Conservation (phyloP, 2,888 invertebrate genomes). For the Drosophila aldrichi region DNA sequence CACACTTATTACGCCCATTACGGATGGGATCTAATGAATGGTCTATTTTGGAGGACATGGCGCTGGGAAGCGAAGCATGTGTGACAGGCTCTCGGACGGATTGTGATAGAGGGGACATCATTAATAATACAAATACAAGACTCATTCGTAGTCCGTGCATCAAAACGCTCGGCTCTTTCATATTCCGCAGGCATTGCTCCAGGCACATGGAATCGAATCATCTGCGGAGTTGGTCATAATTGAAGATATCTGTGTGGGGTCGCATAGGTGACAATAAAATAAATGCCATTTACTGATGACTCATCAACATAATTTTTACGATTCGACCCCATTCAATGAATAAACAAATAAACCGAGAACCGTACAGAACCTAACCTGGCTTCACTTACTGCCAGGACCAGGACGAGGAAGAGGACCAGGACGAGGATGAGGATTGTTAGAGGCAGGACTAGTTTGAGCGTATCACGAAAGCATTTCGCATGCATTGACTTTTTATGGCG, state of each 20-base stretch:
- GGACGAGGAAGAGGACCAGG: neutral
- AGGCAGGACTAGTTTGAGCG: constrained; percentile 57
- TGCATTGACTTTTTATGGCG: constrained; percentile 81
- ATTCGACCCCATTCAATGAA: constrained; percentile 76
- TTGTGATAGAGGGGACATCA: constrained; percentile 37
- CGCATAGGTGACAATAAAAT: constrained; percentile 74
- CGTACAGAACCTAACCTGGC: constrained; percentile 43
- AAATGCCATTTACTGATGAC: constrained; percentile 80
- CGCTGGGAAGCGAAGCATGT: constrained; percentile 25
- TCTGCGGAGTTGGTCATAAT: constrained; percentile 54
- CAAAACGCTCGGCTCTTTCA: constrained; percentile 43
- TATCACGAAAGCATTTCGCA: constrained; percentile 78
- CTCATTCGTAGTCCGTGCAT: constrained; percentile 74
- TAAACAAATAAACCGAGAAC: constrained; percentile 76
- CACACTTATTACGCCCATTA: constrained; percentile 14
- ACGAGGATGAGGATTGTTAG: neutral
- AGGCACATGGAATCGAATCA: constrained; percentile 51
- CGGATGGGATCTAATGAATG: constrained; percentile 31
- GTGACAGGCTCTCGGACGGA: constrained; percentile 17
- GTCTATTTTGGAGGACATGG: constrained; percentile 21
- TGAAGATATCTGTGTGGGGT: constrained; percentile 42
- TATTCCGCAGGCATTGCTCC: constrained; percentile 54
- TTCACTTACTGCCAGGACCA: constrained; percentile 14
- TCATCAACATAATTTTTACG: constrained; percentile 83
- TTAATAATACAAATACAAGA: constrained; percentile 76